Evolutionary conservation across 2,797 vertebrate species (phyloP), one percentile per base, ranked within the genome.

Genomic region (Melanotaenia pygmaea): DNA sequence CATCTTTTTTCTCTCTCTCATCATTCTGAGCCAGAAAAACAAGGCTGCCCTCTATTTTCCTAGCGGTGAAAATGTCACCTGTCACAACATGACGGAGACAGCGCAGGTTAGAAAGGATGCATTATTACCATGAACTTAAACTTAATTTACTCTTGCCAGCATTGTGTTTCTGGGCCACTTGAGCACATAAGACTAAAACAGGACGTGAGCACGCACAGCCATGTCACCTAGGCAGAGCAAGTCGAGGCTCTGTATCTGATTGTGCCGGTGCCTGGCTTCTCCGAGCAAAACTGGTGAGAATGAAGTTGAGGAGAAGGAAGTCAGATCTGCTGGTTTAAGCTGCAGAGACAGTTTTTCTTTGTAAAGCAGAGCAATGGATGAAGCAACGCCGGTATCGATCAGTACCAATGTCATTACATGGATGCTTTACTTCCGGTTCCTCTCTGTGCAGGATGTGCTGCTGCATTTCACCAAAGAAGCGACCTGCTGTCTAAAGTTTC

Each of bases 1-100:
- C 83, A 86, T 87, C 84, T 83, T 89, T 88, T 87, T 80, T 83
- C 83, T 66, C 79, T 82, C 85, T 81, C 88, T 85, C 85, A 85
- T 79, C 28, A 30, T 30, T 79, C 60, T 59, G 30, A 72, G 77
- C 50, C 76, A 70, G 32, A 66, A 81, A 74, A 85, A 64, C 14
- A 34, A 60, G 32, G 53, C 57, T 64, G 79, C 70, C 74, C 84
- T 83, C 74, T 66, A 51, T 83, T 81, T 87, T 79, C 76, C 77
- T 76, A 67, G 84, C 63, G 86, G 64, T 34, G 43, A 76, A 88
- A 91, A 92, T 92, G 88, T 88, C 87, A 86, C 82, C 70, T 88
- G 82, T 85, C 60, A 50, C 79, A 85, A 80, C 67, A 65, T 88
- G 86, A 89, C 86, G 85, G 82, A 88, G 54, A 72, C n/a, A 43